Conservation (phyloP, 2,113 vertebrate species). For the Malurus cyaneus region DNA sequence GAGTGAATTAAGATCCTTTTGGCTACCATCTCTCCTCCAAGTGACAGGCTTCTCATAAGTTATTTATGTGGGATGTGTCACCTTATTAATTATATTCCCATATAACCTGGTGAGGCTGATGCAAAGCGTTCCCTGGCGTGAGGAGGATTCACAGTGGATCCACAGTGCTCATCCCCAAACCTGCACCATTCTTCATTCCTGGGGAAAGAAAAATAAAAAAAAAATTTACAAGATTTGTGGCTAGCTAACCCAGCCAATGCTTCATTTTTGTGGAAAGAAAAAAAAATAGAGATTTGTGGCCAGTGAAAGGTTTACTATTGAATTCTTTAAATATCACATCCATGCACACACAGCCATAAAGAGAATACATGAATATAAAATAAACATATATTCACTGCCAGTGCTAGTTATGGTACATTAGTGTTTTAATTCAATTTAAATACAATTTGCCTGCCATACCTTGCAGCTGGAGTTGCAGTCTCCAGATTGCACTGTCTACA, state of each 20-base stretch:
- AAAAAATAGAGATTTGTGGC: not conserved
- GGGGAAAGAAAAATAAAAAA: not conserved
- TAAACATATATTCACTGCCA: not conserved
- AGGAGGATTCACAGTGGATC: not conserved
- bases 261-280: not conserved
- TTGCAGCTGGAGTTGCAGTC: not conserved
- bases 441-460: not conserved
- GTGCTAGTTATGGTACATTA: not conserved
- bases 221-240: not conserved
- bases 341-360: not conserved
- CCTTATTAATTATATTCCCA: constrained; percentile 17
- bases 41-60: not conserved
- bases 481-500: not conserved
- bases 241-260: not conserved
- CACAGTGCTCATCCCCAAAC: rapidly evolving
- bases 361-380: not conserved
- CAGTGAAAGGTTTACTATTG: not conserved
- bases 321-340: not conserved
- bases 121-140: not conserved
- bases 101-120: not conserved
- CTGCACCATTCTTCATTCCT: not conserved
- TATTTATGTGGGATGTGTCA: constrained; percentile 23
- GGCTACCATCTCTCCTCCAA: not conserved
- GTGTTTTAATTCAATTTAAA: not conserved
- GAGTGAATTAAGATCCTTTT: not conserved